Evolutionary conservation across 2,113 vertebrate species (phyloP).

Genomic region (Saccopteryx bilineata): DNA sequence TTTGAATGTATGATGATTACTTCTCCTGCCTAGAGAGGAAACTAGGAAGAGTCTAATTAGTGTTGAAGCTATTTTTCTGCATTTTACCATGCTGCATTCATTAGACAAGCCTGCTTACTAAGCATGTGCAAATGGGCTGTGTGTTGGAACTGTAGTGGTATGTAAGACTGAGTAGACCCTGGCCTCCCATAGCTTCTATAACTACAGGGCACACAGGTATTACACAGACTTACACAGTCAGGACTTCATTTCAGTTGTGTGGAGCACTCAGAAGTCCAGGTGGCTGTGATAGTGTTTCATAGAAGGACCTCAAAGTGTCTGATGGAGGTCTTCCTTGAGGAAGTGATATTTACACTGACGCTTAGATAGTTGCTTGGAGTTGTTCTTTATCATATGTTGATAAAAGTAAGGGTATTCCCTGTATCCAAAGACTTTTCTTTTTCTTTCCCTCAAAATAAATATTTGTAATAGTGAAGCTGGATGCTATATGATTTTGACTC

Average conservation of each 20-base stretch:
- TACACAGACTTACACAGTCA: background rate
- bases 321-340: background rate
- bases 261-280: background rate
- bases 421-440: background rate
- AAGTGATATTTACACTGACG: background rate
- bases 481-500: background rate
- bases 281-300: background rate
- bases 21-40: background rate
- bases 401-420: background rate
- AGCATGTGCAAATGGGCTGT: accelerated
- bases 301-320: no score
- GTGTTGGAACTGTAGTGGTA: background rate
- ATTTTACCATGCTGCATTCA: background rate
- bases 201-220: background rate
- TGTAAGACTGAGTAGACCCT: background rate
- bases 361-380: background rate
- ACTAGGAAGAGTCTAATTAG: background rate
- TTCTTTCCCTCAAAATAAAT: background rate
- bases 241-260: background rate
- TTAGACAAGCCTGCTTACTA: background rate
- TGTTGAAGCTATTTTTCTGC: background rate
- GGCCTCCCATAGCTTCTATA: background rate
- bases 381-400: background rate
- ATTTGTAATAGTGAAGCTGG: background rate
- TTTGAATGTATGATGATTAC: background rate